Evolutionary conservation across 2,113 vertebrate genomes (phyloP), one percentile per base, ranked within the genome.

Genomic region (Dasyornis broadbenti): DNA sequence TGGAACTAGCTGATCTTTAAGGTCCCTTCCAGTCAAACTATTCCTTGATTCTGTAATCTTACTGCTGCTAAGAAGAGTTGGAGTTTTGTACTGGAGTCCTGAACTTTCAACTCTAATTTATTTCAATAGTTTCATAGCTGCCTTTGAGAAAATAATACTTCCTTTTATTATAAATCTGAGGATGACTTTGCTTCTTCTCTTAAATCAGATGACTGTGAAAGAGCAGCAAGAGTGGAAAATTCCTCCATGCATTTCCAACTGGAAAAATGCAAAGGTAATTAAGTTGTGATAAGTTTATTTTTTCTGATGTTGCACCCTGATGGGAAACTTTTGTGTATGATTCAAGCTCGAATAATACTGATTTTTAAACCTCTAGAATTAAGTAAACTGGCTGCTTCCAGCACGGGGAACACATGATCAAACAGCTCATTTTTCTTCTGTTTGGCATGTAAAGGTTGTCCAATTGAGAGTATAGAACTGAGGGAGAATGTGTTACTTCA

Each of bases 191-290:
- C n/a, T 83, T 56, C 23, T 56, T 88, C 72, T 95, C 13, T 95
- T 87, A 77, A 96, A 94, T 88, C 91, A 99, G 99, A 99, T 99
- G 99, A 99, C 99, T 0, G 99, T 99, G 42, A 99, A 99, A 89
- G 99, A 99, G 95, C 99, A 99, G 77, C 99, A 99, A 80, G 99
- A 99, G 66, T 99, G 99, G 99, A 99, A 99, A 98, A 99, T 99
- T 97, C 99, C 99, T 94, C 99, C 99, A 0, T 99, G 99, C 96
- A 99, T 99, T 97, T 99, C 99, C 94, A 99, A 99, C 97, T 99
- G 99, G 99, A 99, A 99, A 97, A 99, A 99, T 79, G 99, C 99
- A 60, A 99, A 99, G 99, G 99, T 99, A 98, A 97, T 42, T 96
- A 94, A 92, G 19, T 92, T 90, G n/a, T 89, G n/a, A 45, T 81